Evolutionary conservation across 1,140 invertebrate species (phyloP).

Genomic region (Melitaea cinxia): DNA sequence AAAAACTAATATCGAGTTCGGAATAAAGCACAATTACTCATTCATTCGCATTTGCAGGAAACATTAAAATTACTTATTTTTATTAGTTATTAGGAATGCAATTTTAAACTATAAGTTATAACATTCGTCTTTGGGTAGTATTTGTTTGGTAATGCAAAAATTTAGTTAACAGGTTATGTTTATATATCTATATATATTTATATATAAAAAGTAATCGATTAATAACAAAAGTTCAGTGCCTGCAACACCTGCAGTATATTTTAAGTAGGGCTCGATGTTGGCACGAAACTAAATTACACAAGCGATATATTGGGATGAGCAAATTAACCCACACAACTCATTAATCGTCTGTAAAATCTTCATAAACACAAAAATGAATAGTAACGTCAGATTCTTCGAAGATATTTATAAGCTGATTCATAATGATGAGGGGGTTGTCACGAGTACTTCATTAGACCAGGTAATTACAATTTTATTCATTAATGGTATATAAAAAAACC

Average conservation of each 20-base stretch:
- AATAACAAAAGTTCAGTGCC: constrained; percentile 15
- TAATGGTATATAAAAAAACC: no score
- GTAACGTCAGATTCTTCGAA: constrained; percentile 57
- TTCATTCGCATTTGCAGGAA: no score
- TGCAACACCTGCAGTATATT: constrained; percentile 30
- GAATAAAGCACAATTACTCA: no score
- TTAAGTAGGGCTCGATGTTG: constrained; percentile 25
- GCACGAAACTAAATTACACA: constrained; percentile 18
- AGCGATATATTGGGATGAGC: constrained; percentile 23
- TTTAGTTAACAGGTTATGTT: constrained; percentile 20
- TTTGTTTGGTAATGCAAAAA: background rate
- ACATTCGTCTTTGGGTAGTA: background rate
- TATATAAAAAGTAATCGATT: constrained; percentile 1
- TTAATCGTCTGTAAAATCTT: background rate
- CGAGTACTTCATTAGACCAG: constrained; percentile 83
- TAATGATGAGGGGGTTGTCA: constrained; percentile 76
- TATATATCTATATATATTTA: background rate
- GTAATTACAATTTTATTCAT: constrained; percentile 53
- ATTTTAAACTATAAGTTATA: background rate
- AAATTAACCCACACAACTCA: background rate
- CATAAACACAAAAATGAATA: constrained; percentile 51
- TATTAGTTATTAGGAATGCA: no score
- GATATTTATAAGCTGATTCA: constrained; percentile 61
- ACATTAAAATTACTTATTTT: no score
- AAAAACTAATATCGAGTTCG: no score